Conservation (phyloP, 2,113 vertebrate species). For the Trogon surrucura region DNA sequence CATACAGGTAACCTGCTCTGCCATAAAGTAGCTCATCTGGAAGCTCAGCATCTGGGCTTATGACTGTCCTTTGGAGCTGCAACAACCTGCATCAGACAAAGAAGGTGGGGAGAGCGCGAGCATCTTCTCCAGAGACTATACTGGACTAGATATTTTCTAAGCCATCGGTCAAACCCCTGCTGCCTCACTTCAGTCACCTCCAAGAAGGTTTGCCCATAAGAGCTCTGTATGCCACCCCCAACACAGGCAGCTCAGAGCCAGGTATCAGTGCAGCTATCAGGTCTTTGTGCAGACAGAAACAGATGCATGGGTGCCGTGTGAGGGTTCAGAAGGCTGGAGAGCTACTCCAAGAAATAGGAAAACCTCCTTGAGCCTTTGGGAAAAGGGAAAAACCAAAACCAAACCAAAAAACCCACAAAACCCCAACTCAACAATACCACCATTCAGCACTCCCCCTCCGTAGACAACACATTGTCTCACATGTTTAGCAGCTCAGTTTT, state of each 20-base stretch:
- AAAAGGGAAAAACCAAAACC: not conserved
- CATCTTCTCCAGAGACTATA: not conserved
- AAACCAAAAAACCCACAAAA: not conserved
- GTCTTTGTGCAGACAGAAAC: not conserved
- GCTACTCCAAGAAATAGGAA: not conserved
- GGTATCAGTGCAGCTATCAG: not conserved
- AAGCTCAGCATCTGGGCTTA: constrained; percentile 84
- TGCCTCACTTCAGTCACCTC: no score
- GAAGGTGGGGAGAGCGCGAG: not conserved
- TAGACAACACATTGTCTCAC: not conserved
- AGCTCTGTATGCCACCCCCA: not conserved
- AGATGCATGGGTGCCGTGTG: not conserved
- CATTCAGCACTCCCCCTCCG: not conserved
- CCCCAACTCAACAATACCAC: not conserved
- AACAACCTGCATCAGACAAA: constrained; percentile 81
- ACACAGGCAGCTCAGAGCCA: not conserved
- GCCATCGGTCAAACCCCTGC: not conserved
- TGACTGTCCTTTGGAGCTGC: constrained; percentile 86
- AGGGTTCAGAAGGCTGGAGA: not conserved
- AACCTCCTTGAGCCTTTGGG: not conserved
- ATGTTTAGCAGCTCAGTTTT: not conserved
- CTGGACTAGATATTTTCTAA: not conserved
- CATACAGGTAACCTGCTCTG: constrained; percentile 90
- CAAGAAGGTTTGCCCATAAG: not conserved
- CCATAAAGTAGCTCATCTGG: constrained; percentile 94